Base-by-base conservation (phyloP, 2,797 vertebrate species). In the Synaphobranchus kaupii region DNA sequence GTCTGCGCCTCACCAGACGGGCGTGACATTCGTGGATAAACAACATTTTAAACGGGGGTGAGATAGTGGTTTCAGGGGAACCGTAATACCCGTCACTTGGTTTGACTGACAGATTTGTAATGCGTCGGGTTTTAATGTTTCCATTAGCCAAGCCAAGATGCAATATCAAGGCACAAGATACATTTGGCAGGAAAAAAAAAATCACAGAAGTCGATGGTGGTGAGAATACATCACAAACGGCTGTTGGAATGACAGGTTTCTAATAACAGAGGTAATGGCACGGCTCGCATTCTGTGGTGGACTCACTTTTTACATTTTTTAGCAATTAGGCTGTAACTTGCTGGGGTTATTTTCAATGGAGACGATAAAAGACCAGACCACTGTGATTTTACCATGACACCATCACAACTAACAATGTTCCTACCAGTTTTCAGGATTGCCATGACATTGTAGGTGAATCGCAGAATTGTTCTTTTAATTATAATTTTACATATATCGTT, bases 131-230 rank as follows among this genome's bases (percentile, higher is more conserved):
- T 80, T 1, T 39, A 34, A 76, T 20, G 71, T 76, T 34, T 39
- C 34, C 17, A 7, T 34, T 76, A 15, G 34, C 71, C 71, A 76
- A 76, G 34, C 39, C 3, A 34, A 31, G 68, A 13, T 34, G 68
- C 15, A 17, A 73, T 73, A 17, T 73, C 39, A 34, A 76, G 71
- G 34, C 28, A 20, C 15, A 39, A 76, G 71, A 39, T 76, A 76
- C 31, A 76, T 76, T 76, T 34, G 71, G 71, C 31, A 66, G 17
- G n/a, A n/a, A n/a, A 73, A 76, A 76, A 71, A 31, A 34, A 76
- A 39, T 34, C 12, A 76, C 1, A 34, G 3, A 73, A 15, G 28
- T 3, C 39, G 28, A 13, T 39, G 34, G 71, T 68, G 63, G 71
- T 68, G 63, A 68, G 63, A 68, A 17, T 76, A 20, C 71, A 39